phyloP scores from a whole-genome alignment of 2,797 vertebrate genomes.

The Clarias laeviceps region DNA sequence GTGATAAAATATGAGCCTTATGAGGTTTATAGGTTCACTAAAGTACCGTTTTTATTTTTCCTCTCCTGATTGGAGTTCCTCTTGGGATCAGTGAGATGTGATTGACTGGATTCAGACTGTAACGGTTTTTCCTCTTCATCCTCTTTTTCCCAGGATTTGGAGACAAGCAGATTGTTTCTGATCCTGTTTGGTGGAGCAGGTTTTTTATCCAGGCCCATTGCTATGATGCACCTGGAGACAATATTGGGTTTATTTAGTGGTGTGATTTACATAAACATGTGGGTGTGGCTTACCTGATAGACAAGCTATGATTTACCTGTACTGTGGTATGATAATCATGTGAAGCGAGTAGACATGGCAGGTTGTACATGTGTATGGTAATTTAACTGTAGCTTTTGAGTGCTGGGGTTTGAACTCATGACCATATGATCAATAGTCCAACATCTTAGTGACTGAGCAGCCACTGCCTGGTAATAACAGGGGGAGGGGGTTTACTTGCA shows the following conservation, averaged over 20 bases:
- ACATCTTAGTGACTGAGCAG: too few relatives aligned
- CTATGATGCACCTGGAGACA: slow-evolving; percentile 85
- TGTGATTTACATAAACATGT: neutral
- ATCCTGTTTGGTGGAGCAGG: slow-evolving; percentile 75
- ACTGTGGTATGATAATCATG: neutral
- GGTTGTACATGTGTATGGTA: neutral
- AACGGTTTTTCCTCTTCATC: slow-evolving; percentile 39
- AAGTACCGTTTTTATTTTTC: slow-evolving; percentile 70
- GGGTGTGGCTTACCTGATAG: neutral
- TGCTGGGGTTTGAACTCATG: too few relatives aligned
- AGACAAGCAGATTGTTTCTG: slow-evolving; percentile 60
- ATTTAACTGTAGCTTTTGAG: neutral
- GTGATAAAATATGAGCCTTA: neutral
- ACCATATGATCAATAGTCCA: too few relatives aligned
- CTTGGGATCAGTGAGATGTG: slow-evolving; percentile 44
- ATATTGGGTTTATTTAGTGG: neutral
- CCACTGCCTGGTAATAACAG: too few relatives aligned
- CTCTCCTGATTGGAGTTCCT: slow-evolving; percentile 49
- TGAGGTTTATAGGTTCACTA: neutral
- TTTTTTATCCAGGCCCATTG: slow-evolving; percentile 87
- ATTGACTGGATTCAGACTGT: slow-evolving; percentile 48
- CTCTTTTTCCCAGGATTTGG: slow-evolving; percentile 51
- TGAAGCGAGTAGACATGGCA: neutral
- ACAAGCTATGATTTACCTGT: slow-evolving; percentile 70
- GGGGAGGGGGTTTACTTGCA: neutral